Base-by-base conservation (phyloP, 2,113 vertebrate species). In the Nettapus auritus region DNA sequence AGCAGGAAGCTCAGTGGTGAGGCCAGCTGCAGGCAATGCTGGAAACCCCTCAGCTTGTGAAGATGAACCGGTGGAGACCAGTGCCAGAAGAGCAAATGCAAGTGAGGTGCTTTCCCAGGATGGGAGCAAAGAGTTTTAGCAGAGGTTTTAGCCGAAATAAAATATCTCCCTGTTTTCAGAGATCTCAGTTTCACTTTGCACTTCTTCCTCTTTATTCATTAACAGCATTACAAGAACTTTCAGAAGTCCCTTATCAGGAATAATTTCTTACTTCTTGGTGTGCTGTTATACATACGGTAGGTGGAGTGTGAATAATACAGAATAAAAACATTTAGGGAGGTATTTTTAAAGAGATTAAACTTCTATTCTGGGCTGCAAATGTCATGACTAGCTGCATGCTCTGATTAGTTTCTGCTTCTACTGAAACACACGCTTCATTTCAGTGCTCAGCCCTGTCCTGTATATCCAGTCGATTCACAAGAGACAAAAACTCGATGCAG, bases 1-100 rank as follows among this genome's bases (percentile, higher is more conserved):
- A 44, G 38, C 33, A 31, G 29, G 38, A 38, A 20, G 42, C 17
- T 36, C 38, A 36, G 59, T n/a, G 56, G 50, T n/a, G n/a, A 57
- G 52, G 52, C 60, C 60, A 38, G 5, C 12, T 4, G 42, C n/a
- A 75, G 60, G 31, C 52, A 5, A 3, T 17, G 52, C 50, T 46
- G 60, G 70, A 56, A 48, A 85, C n/a, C 40, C 26, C 52, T 50
- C 34, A 50, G 53, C 23, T 52, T 2, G 3, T 6, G 36, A 22
- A 36, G 5, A 16, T 28, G 53, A 68, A 69, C 33, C 3, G 2
- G 6, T 44, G 60, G 60, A 44, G 31, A 18, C 3, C 0, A 4
- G 18, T 31, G 60, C 31, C 44, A 33, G 33, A 59, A 73, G 31
- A 59, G 31, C 36, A 31, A 40, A 14, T 1, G 1, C 17, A 42